Evolutionary conservation across 2,113 vertebrate genomes (phyloP), one percentile per base, ranked within the genome.

Genomic region (Epinephelus cyanopodus): DNA sequence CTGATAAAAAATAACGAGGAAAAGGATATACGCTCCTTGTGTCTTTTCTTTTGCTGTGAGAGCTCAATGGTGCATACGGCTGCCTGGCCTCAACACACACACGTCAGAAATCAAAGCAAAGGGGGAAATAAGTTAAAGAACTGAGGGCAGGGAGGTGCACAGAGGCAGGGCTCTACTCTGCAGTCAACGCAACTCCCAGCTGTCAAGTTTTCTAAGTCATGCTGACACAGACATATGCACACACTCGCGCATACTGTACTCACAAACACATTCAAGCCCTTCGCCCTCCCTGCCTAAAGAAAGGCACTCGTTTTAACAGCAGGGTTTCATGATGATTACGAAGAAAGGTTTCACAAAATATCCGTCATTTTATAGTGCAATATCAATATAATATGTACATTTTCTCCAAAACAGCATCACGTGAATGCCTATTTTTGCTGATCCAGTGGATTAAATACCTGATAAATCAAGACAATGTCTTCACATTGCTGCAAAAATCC

Each of bases 131-230:
- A 79, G 45, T 3, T 45, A 47, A 45, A 53, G 21, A 57, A 25
- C 18, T 8, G 33, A 71, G 23, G 19, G 29, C 21, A 27, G 17
- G 17, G 42, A 18, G 10, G 42, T 12, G 42, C 42, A 45, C 50
- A 71, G 23, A 42, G 25, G 33, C 27, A 72, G 13, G 2, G 18
- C 29, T 73, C 64, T n/a, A 19, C 68, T 82, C 85, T 75, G 73
- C 17, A 82, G 70, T 77, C 75, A 66, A 48, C 58, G 2, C 70
- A 52, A 29, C 63, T 67, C 39, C 64, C 47, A 33, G 71, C 84
- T 90, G 90, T 87, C 87, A 79, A 63, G 39, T 19, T 79, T 48
- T 72, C 52, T 1, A 57, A 73, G 62, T 61, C 83, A 33, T 58
- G 80, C 68, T 79, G 77, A 84, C 74, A 62, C 53, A 74, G 57